Percentiles rank a stretch among this genome's conserved stretches.
Conservation (phyloP, 2,113 vertebrate species). For the Psammodynastes pulverulentus region DNA sequence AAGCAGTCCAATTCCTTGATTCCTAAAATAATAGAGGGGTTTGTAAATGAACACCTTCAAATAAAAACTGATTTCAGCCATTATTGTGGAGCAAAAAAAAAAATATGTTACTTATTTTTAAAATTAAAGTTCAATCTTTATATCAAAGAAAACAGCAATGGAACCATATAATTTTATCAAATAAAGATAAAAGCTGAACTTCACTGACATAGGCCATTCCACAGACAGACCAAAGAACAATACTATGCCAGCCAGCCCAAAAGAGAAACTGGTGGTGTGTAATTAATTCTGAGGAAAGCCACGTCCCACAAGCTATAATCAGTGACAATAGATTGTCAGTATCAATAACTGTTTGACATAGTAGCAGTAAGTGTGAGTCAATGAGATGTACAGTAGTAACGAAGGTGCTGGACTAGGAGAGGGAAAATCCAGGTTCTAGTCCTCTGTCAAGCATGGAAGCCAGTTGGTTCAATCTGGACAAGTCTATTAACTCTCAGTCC, state of each 20-base stretch:
- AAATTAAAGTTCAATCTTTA: background rate
- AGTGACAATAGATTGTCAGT: background rate
- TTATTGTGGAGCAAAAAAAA: background rate
- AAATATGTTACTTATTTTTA: background rate
- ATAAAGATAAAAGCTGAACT: background rate
- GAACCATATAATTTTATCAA: background rate
- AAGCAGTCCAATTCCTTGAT: background rate
- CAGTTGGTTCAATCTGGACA: background rate
- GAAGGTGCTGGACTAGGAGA: background rate
- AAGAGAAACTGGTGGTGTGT: background rate
- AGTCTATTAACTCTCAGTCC: background rate
- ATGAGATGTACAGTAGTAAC: background rate
- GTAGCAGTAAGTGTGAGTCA: background rate
- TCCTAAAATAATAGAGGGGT: background rate
- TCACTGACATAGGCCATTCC: background rate
- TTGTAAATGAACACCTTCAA: background rate
- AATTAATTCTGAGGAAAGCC: background rate
- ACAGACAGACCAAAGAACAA: background rate
- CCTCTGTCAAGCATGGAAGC: background rate
- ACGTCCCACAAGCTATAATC: background rate
- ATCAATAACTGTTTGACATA: background rate
- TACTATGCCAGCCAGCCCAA: background rate
- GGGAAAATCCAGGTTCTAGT: background rate
- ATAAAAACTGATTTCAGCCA: background rate
- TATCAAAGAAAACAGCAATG: background rate